Base-by-base conservation (phyloP, 2,888 invertebrate species). In the Chrysomela aeneicollis region DNA sequence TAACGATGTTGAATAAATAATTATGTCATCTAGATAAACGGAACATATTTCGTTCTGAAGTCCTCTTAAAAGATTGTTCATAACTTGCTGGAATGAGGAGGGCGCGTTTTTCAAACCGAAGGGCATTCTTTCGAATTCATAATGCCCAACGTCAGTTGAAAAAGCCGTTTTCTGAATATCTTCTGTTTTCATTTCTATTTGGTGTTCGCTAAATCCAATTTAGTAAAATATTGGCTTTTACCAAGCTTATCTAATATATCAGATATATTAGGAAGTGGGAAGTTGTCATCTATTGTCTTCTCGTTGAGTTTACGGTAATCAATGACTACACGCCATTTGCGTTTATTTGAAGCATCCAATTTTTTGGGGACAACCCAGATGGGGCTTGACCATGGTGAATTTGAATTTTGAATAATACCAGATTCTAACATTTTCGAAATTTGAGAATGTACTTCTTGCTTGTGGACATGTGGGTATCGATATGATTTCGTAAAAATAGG, bases 91-190 rank as follows among this genome's bases (percentile, higher is more conserved):
- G 19, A 66, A 64, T 50, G 61, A 67, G n/a, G 63, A 30, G 0
- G 63, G 63, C 1, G 65, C 62, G 32, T 65, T 65, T 53, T 67
- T 66, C 12, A 69, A 53, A 3, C 68, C 64, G 54, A 65, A 63
- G 5, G 63, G 58, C 59, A 68, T 54, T 53, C 60, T n/a, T 22
- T 32, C 8, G 21, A 32, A 60, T 19, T 49, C 53, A 15, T 52
- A 60, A 37, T 62, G 60, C n/a, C 60, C 67, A 12, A 52, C 58
- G 8, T 59, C 63, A 17, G 51, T 35, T 2, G 49, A 49, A 37
- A 69, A 67, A 18, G 53, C 67, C 6, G 68, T 68, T 61, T 64
- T 66, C 26, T 52, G 47, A n/a, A 60, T 52, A 42, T 35, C 52
- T 22, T 59, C 21, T 10, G 51, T 22, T 18, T 64, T 12, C 50